These are phyloP conservation scores for Cerastoderma edule DNA, from an alignment of 2,888 invertebrate genomes.

Conservation along the genomic window DNA sequence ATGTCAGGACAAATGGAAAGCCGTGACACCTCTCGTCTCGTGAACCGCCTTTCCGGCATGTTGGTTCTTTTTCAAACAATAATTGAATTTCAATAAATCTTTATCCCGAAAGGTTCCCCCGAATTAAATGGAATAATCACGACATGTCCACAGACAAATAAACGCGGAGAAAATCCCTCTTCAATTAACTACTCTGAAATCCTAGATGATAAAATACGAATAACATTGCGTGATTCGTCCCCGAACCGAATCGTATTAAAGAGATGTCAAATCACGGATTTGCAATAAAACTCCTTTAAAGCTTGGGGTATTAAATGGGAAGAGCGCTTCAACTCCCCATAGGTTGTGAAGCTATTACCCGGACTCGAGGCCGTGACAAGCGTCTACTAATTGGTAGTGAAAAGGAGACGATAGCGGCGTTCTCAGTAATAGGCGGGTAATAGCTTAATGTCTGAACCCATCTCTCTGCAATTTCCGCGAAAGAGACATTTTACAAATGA, in stretches of 20 bases:
- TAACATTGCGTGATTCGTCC: conserved; percentile 52
- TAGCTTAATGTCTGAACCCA: conserved; percentile 62
- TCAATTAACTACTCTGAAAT: conserved; percentile 59
- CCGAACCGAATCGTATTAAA: conserved; percentile 43
- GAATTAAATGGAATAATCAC: conserved; percentile 59
- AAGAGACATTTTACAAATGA: conserved; percentile 61
- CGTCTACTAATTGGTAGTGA: conserved; percentile 59
- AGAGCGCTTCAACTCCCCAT: conserved; percentile 48
- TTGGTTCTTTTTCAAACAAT: conserved; percentile 50
- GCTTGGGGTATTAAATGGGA: conserved; percentile 56
- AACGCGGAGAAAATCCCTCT: conserved; percentile 52
- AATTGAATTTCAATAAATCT: conserved; percentile 57
- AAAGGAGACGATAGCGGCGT: conserved; percentile 50
- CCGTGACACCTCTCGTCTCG: no score
- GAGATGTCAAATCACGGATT: conserved; percentile 57
- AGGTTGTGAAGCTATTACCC: conserved; percentile 49
- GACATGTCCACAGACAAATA: conserved; percentile 51
- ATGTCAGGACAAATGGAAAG: no score
- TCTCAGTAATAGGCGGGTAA: conserved; percentile 57
- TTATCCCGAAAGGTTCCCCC: conserved; percentile 50
- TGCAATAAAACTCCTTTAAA: conserved; percentile 58
- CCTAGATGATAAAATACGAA: conserved; percentile 59
- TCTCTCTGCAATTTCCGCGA: conserved; percentile 57
- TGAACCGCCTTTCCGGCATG: conserved; percentile 38
- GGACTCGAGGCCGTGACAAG: conserved; percentile 49